phyloP scores from a whole-genome alignment of 2,113 vertebrate species.

The Hydrolagus affinis region DNA sequence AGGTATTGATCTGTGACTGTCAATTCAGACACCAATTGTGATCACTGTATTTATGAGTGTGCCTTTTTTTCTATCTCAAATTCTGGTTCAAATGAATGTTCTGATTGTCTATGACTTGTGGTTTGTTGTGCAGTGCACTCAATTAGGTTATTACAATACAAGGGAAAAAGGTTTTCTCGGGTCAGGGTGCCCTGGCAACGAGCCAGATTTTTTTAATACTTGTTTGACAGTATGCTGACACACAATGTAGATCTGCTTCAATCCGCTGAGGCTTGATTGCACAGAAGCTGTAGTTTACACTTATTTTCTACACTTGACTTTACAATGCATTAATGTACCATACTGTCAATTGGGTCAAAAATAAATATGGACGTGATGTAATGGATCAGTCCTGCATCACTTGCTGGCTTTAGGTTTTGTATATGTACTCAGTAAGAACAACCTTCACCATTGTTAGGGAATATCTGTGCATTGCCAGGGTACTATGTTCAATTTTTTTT shows the following conservation, averaged over 20 bases:
- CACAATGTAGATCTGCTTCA: background rate
- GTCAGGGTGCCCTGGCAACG: background rate
- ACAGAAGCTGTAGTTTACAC: background rate
- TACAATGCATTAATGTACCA: too few species aligned
- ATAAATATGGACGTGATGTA: too few species aligned
- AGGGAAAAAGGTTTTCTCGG: background rate
- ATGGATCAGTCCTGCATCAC: too few species aligned
- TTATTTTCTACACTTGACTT: background rate
- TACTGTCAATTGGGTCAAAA: too few species aligned
- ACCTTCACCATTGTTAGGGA: background rate
- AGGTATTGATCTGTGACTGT: too few species aligned
- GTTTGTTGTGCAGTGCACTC: background rate
- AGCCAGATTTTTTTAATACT: background rate
- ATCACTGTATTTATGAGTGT: background rate
- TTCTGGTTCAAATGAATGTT: background rate
- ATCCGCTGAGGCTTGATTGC: background rate
- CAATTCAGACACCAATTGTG: background rate
- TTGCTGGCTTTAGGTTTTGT: background rate
- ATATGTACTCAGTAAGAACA: background rate
- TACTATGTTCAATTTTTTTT: background rate
- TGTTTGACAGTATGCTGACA: background rate
- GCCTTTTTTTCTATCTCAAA: background rate
- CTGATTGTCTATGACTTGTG: background rate
- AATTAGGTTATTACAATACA: background rate
- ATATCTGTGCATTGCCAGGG: background rate